Evolutionary conservation across 2,888 invertebrate genomes (phyloP).

Genomic region (Parnassius smintheus): DNA sequence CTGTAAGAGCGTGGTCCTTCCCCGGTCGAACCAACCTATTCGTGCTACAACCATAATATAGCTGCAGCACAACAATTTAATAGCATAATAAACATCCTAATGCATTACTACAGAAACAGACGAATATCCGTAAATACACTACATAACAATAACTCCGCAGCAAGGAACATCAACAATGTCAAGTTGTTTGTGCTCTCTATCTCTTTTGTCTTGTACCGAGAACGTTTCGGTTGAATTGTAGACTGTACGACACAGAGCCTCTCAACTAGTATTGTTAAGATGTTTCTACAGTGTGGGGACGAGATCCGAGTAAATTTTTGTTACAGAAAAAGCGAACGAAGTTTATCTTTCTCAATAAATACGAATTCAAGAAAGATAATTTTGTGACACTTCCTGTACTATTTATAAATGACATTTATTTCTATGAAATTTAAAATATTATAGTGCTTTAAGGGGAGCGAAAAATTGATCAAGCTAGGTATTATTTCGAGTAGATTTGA

Average conservation of each 20-base stretch:
- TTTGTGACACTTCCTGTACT: no score
- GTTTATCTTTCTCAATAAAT: constrained; percentile 6
- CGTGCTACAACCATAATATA: no score
- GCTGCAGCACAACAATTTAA: constrained; percentile 1
- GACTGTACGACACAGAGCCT: constrained; percentile 10
- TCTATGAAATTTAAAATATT: no score
- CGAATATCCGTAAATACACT: constrained; percentile 16
- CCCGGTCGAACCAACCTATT: no score
- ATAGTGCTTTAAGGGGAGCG: no score
- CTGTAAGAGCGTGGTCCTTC: no score
- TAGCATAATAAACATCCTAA: neutral
- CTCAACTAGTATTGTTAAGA: constrained; percentile 20
- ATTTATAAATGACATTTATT: no score
- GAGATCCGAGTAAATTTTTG: constrained; percentile 13
- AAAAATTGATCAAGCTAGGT: no score
- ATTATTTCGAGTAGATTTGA: no score
- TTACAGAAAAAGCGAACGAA: constrained; percentile 1
- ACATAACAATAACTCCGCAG: constrained; percentile 19
- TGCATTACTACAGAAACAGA: neutral
- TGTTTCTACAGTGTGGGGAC: constrained; percentile 18
- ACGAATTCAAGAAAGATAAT: neutral
- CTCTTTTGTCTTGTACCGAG: constrained; percentile 17
- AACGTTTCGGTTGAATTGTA: constrained; percentile 7
- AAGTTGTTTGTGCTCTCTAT: constrained; percentile 25
- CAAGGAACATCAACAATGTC: constrained; percentile 20